Conservation (phyloP, 2,888 invertebrate genomes). For the Sarcophaga rosellei region DNA sequence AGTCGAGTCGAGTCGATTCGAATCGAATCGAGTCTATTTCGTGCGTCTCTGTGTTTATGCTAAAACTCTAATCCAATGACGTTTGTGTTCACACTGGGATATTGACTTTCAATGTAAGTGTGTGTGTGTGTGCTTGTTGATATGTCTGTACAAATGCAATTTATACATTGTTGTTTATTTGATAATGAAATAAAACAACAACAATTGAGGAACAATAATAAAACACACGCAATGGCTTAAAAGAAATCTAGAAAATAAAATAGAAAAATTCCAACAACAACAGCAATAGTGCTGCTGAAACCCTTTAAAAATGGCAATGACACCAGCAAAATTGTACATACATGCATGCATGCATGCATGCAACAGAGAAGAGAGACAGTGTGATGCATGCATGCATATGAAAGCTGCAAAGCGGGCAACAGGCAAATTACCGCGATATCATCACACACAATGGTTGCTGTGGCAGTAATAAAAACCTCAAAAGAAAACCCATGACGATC, state of each 20-base stretch:
- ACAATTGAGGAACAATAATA: not conserved
- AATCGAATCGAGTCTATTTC: not conserved
- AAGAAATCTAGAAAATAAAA: slow-evolving; percentile 5
- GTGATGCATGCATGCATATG: slow-evolving; percentile 7
- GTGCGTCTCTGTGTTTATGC: not conserved
- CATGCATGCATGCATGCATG: slow-evolving; percentile 4
- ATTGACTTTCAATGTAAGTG: slow-evolving; percentile 44
- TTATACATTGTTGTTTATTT: slow-evolving; percentile 12
- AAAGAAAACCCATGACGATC: slow-evolving; percentile 61
- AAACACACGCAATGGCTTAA: not conserved
- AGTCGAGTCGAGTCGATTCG: not conserved
- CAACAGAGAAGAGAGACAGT: no score
- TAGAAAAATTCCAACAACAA: slow-evolving; percentile 14
- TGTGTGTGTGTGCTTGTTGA: slow-evolving; percentile 45
- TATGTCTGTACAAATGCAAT: slow-evolving; percentile 8
- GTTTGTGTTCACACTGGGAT: not conserved
- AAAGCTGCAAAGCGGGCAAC: slow-evolving; percentile 9
- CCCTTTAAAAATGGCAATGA: slow-evolving; percentile 68
- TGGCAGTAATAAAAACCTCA: slow-evolving; percentile 46
- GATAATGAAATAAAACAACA: slow-evolving; percentile 2
- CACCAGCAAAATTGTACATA: slow-evolving; percentile 47
- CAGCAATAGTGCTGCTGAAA: slow-evolving; percentile 45
- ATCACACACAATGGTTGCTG: slow-evolving; percentile 22
- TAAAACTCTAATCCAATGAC: slow-evolving; percentile 17
- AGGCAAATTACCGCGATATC: slow-evolving; percentile 48